Evolutionary conservation across 2,888 invertebrate genomes (phyloP).

Genomic region (Eristalinus sepulchralis): DNA sequence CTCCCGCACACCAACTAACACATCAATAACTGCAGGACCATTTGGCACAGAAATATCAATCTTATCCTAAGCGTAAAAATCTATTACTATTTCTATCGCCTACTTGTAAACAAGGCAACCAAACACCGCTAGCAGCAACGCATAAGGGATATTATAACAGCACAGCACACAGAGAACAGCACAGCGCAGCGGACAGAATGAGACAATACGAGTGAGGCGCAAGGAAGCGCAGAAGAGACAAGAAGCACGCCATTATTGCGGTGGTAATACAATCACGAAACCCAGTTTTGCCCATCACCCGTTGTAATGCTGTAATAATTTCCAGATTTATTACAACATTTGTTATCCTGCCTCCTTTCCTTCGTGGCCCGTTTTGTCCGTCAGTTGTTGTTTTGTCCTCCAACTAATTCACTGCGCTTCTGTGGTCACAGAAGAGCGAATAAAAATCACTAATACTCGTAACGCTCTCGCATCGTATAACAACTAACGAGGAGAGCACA

Average conservation of each 20-base stretch:
- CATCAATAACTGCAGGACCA: slow-evolving; percentile 42
- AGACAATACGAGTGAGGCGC: neutral
- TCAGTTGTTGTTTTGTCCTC: slow-evolving; percentile 25
- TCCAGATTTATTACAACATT: slow-evolving; percentile 71
- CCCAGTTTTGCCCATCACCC: slow-evolving; percentile 29
- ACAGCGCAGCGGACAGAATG: neutral
- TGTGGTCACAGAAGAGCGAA: slow-evolving; percentile 29
- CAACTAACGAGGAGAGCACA: slow-evolving; percentile 36
- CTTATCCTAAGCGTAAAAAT: slow-evolving; percentile 65
- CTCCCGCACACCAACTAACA: slow-evolving; percentile 28
- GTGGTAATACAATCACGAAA: slow-evolving; percentile 40
- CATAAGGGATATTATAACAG: neutral
- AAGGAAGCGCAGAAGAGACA: neutral
- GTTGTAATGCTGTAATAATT: slow-evolving; percentile 69
- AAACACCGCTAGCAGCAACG: slow-evolving; percentile 5
- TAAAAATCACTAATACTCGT: slow-evolving; percentile 49
- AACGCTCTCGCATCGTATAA: slow-evolving; percentile 38
- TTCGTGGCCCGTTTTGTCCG: slow-evolving; percentile 18
- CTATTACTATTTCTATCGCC: slow-evolving; percentile 70
- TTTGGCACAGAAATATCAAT: slow-evolving; percentile 66
- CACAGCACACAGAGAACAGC: neutral
- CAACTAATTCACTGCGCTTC: slow-evolving; percentile 53
- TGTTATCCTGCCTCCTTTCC: slow-evolving; percentile 65
- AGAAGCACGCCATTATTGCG: slow-evolving; percentile 35
- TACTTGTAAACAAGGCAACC: slow-evolving; percentile 62